These are phyloP conservation scores for Amphimallon solstitiale DNA, from an alignment of 2,888 invertebrate species.

Conservation along the genomic window DNA sequence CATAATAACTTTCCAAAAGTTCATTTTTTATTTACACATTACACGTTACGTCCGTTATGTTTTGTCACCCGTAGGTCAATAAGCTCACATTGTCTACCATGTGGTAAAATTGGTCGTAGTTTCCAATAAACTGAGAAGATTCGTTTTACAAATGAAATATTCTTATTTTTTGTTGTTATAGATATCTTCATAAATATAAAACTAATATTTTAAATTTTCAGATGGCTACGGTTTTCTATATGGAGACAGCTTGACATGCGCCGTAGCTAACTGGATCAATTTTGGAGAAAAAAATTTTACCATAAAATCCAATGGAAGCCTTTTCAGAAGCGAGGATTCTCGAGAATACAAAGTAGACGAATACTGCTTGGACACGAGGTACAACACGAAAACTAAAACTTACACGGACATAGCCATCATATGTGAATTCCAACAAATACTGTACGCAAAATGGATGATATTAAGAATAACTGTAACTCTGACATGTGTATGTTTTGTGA, in stretches of 20 bases:
- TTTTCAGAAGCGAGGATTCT: neutral
- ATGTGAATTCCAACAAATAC: neutral
- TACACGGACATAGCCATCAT: neutral
- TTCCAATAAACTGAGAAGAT: no score
- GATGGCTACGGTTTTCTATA: slow-evolving; percentile 6
- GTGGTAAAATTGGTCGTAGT: no score
- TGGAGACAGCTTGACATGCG: neutral
- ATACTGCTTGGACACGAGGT: neutral
- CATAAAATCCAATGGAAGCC: neutral
- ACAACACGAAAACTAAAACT: neutral
- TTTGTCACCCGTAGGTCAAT: no score
- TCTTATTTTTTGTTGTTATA: no score
- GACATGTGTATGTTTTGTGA: neutral
- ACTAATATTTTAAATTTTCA: neutral
- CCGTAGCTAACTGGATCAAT: neutral
- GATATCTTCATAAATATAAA: no score
- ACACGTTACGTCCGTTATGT: no score
- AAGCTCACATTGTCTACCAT: no score
- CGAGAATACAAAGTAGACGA: neutral
- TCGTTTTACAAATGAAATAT: no score
- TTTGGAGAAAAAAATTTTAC: neutral
- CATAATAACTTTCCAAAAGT: no score
- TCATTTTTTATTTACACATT: no score
- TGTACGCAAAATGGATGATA: neutral
- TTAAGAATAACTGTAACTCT: neutral